Conservation (phyloP, 2,888 invertebrate species). For the Sesia apiformis region DNA sequence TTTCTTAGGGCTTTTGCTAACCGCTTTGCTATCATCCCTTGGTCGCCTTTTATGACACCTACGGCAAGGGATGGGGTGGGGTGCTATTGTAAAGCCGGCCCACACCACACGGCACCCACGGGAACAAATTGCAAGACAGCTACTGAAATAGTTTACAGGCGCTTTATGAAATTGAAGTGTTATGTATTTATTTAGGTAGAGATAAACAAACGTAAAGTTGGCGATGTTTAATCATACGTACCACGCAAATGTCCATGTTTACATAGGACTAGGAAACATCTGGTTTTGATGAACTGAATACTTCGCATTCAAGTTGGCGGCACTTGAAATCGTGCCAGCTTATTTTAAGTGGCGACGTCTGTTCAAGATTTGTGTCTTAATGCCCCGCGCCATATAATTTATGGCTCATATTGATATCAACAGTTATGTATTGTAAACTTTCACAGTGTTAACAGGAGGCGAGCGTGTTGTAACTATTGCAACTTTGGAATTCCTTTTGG, state of each 20-base stretch:
- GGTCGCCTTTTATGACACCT: too few species aligned
- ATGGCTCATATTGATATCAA: slow-evolving; percentile 40
- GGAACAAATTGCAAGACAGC: too few species aligned
- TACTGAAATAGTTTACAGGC: too few species aligned
- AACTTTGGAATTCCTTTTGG: not conserved
- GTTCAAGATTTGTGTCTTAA: slow-evolving; percentile 59
- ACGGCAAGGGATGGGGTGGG: too few species aligned
- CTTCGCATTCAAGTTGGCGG: slow-evolving; percentile 64
- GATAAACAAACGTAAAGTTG: slow-evolving; percentile 27
- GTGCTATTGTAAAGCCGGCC: too few species aligned
- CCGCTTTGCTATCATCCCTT: too few species aligned
- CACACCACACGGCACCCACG: too few species aligned
- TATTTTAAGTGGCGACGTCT: slow-evolving; percentile 70
- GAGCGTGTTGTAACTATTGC: not conserved
- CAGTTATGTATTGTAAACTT: slow-evolving; percentile 12
- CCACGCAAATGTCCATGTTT: slow-evolving; percentile 44
- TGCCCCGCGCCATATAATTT: slow-evolving; percentile 40
- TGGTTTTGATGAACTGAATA: slow-evolving; percentile 71
- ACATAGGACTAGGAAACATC: slow-evolving; percentile 59
- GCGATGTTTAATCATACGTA: slow-evolving; percentile 33
- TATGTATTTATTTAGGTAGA: not conserved
- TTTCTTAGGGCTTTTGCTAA: too few species aligned
- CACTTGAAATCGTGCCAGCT: slow-evolving; percentile 71
- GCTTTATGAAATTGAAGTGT: not conserved
- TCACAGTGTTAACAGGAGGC: slow-evolving; percentile 10